Percentiles rank a stretch among this genome's conserved stretches.
Evolutionary conservation across 2,113 vertebrate species (phyloP).

Genomic region (Rhineura floridana): DNA sequence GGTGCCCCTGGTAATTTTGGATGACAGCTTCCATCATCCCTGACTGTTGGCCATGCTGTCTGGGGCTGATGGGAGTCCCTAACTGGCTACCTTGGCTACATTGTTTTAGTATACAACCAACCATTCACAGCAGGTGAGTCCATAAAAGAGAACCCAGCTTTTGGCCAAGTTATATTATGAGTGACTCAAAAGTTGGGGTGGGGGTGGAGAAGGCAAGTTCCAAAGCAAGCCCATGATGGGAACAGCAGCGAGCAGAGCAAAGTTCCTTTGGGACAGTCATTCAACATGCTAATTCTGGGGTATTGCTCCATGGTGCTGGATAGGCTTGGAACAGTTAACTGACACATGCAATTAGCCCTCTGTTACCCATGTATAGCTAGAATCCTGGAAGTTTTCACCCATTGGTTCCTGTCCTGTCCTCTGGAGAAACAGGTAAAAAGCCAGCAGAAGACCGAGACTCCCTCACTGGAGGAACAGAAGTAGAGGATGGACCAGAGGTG

Average conservation of each 20-base stretch:
- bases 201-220: not conserved
- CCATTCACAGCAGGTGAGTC: not conserved
- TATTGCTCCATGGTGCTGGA: fast-evolving
- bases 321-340: fast-evolving
- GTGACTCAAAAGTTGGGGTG: not conserved
- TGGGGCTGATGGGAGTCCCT: too few species aligned
- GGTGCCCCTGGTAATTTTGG: too few species aligned
- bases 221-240: not conserved
- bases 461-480: not conserved
- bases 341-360: not conserved
- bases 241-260: too few species aligned
- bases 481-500: too few species aligned
- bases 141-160: not conserved
- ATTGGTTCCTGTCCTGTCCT: too few species aligned
- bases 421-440: too few species aligned
- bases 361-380: fast-evolving
- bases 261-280: not conserved
- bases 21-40: too few species aligned
- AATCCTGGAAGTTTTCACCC: too few species aligned
- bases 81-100: too few species aligned
- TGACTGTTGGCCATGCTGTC: too few species aligned
- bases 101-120: too few species aligned
- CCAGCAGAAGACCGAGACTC: too few species aligned
- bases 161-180: not conserved
- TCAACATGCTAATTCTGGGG: not conserved